These are phyloP conservation scores for Arenaria interpres DNA, from an alignment of 2,113 vertebrate genomes.

Conservation along the genomic window DNA sequence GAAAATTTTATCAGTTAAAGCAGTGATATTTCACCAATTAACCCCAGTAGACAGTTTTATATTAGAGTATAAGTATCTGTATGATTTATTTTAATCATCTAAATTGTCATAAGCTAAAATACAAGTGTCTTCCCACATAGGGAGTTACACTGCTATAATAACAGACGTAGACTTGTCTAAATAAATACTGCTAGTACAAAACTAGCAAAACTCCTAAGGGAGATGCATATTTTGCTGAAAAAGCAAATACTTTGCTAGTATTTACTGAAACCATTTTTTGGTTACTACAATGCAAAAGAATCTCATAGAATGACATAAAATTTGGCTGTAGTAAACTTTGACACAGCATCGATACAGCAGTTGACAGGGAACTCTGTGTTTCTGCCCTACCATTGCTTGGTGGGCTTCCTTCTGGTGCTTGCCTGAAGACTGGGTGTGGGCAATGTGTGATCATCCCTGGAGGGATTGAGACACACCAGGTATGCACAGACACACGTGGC, in stretches of 20 bases:
- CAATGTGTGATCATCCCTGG: background rate
- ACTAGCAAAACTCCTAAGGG: background rate
- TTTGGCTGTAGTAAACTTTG: background rate
- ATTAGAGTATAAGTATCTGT: background rate
- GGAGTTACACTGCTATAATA: background rate
- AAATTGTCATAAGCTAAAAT: background rate
- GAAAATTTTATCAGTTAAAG: background rate
- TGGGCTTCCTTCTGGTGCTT: background rate
- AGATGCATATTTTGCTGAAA: background rate
- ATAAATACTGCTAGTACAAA: background rate
- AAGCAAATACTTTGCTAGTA: background rate
- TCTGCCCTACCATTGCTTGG: background rate
- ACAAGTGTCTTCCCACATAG: background rate
- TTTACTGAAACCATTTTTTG: background rate
- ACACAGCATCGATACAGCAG: background rate
- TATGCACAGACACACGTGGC: background rate
- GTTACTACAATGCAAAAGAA: background rate
- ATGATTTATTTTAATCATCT: background rate
- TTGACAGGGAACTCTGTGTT: background rate
- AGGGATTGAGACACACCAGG: background rate
- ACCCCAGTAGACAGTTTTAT: background rate
- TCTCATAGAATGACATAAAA: background rate
- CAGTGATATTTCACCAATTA: background rate
- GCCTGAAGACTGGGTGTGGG: background rate
- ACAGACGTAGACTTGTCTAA: background rate